Conservation (phyloP, 2,888 invertebrate genomes). For the Lacanobia oleracea region DNA sequence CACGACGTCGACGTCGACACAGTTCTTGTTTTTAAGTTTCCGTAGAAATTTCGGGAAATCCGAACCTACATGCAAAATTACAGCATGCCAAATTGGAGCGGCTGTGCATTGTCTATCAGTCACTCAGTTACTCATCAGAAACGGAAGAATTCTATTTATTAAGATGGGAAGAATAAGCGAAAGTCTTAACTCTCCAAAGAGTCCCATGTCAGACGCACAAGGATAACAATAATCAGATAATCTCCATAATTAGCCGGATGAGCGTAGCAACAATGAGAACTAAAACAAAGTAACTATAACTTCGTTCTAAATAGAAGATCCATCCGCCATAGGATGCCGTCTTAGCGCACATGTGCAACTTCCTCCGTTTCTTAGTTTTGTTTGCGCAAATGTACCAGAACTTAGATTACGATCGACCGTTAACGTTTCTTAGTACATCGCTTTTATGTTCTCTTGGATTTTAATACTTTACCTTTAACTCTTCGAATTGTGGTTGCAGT, state of each 20-base stretch:
- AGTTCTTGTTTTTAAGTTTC: no score
- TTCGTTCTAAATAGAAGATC: conserved; percentile 55
- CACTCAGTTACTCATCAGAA: no score
- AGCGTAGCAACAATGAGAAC: conserved; percentile 46
- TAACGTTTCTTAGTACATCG: conserved; percentile 61
- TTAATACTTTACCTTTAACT: conserved; percentile 57
- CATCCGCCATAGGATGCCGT: conserved; percentile 56
- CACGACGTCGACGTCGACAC: no score
- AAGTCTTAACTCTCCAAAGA: no score
- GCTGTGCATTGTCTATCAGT: no score
- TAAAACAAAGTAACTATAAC: conserved; percentile 46
- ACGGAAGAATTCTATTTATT: no score
- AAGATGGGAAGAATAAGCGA: no score
- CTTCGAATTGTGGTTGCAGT: conserved; percentile 25
- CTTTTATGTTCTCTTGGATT: conserved; percentile 57
- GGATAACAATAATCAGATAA: conserved; percentile 24
- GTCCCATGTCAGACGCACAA: neutral
- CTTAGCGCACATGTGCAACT: conserved; percentile 73
- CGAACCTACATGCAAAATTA: no score
- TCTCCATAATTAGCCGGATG: conserved; percentile 14
- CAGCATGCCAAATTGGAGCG: no score
- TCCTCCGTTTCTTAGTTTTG: conserved; percentile 71
- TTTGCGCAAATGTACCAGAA: conserved; percentile 73
- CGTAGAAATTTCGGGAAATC: no score
- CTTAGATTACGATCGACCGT: conserved; percentile 71